These are phyloP conservation scores for Acanthisitta chloris DNA, from an alignment of 2,113 vertebrate genomes.

Conservation along the genomic window DNA sequence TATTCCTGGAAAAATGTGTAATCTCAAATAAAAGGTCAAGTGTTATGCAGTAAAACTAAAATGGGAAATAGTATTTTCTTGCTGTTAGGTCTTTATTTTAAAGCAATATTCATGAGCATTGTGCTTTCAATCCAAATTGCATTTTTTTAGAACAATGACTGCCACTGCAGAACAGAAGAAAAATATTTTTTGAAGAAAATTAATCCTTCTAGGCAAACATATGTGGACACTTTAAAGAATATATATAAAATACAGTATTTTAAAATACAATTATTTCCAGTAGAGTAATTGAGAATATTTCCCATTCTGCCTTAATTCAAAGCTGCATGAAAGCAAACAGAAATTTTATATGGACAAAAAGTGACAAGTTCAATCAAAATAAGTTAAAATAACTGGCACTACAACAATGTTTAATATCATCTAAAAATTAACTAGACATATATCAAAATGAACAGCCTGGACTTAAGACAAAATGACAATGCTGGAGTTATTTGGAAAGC, in stretches of 20 bases:
- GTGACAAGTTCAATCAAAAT: not conserved
- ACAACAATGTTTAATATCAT: not conserved
- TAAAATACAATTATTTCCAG: not conserved
- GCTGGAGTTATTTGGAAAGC: not conserved
- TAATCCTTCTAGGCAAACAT: not conserved
- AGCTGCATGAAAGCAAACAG: not conserved
- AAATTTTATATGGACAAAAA: not conserved
- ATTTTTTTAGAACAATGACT: not conserved
- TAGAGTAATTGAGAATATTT: not conserved
- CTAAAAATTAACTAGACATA: not conserved
- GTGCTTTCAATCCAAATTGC: not conserved
- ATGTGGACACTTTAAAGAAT: not conserved
- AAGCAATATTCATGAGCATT: not conserved
- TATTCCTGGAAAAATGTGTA: not conserved
- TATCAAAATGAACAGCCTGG: not conserved
- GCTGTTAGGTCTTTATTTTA: not conserved
- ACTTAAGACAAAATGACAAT: not conserved
- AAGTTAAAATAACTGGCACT: not conserved
- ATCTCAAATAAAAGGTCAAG: not conserved
- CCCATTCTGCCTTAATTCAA: not conserved
- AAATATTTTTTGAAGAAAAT: not conserved
- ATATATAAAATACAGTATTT: not conserved
- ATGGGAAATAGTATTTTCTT: not conserved
- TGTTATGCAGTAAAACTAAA: not conserved
- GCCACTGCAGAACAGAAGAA: not conserved